Conservation (phyloP, 2,113 vertebrate genomes). For the Lanius ludovicianus region DNA sequence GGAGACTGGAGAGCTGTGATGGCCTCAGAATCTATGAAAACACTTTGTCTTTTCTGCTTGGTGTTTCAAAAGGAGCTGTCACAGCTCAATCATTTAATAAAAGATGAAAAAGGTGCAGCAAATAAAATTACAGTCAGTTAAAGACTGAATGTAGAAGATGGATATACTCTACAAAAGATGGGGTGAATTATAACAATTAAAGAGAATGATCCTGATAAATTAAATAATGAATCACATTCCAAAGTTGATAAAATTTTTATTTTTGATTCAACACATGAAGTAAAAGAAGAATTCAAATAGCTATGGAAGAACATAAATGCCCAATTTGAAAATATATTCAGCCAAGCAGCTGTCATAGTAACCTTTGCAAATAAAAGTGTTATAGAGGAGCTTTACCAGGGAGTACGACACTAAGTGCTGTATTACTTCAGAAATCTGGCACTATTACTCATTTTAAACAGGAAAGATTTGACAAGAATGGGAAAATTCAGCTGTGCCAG, state of each 20-base stretch:
- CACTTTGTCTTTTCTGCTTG: not conserved
- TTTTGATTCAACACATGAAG: not conserved
- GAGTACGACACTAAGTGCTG: not conserved
- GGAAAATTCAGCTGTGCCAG: conserved; percentile 2
- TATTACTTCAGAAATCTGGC: conserved; percentile 23
- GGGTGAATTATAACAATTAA: conserved; percentile 19
- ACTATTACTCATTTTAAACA: conserved; percentile 16
- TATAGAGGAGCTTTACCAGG: not conserved
- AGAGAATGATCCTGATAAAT: not conserved
- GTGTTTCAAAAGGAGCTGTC: not conserved
- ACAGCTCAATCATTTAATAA: not conserved
- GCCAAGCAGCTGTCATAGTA: conserved; percentile 20
- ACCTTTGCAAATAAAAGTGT: conserved; percentile 40
- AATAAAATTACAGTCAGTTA: not conserved
- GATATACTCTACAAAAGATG: not conserved
- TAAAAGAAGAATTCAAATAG: not conserved
- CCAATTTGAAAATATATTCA: not conserved
- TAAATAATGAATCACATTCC: conserved; percentile 9
- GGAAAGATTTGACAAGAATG: conserved; percentile 15
- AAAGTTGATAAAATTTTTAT: not conserved
- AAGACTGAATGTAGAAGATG: not conserved
- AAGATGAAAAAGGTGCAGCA: not conserved
- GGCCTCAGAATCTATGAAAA: not conserved
- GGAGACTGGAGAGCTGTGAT: not conserved
- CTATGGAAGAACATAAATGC: not conserved